phyloP scores from a whole-genome alignment of 1,140 invertebrate species.

The Drosophila lacertosa region DNA sequence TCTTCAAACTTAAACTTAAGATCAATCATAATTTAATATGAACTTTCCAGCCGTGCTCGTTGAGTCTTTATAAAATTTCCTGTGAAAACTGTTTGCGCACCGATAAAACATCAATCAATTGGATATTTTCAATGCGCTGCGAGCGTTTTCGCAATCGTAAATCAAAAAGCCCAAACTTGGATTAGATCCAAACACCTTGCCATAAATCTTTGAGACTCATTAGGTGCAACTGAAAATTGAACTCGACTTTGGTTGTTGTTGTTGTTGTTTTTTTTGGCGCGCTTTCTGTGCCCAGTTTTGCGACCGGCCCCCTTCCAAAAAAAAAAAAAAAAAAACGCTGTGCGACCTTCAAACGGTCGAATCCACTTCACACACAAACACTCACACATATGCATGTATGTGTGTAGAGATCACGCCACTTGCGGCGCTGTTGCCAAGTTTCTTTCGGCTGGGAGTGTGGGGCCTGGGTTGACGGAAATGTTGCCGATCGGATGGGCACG shows the following conservation, averaged over 20 bases:
- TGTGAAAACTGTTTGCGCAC: slow-evolving; percentile 25
- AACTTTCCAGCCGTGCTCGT: not conserved
- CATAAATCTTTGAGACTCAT: slow-evolving; percentile 72
- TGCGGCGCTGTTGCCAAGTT: slow-evolving; percentile 65
- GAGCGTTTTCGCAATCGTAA: slow-evolving; percentile 63
- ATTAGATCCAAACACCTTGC: slow-evolving; percentile 66
- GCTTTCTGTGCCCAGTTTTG: slow-evolving; percentile 47
- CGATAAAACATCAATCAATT: slow-evolving; percentile 65
- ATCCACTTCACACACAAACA: slow-evolving; percentile 43
- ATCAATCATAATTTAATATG: not conserved
- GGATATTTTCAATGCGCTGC: slow-evolving; percentile 56
- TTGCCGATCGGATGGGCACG: slow-evolving; percentile 67
- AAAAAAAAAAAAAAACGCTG: too few species aligned
- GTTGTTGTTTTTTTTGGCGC: slow-evolving; percentile 70
- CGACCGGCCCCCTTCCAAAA: slow-evolving; percentile 10
- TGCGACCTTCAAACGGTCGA: slow-evolving; percentile 71
- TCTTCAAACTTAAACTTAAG: not conserved
- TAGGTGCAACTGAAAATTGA: slow-evolving; percentile 71
- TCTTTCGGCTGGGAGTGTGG: slow-evolving; percentile 52
- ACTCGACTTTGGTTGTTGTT: slow-evolving; percentile 27
- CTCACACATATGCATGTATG: slow-evolving; percentile 15
- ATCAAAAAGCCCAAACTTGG: slow-evolving; percentile 63
- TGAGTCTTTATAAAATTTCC: slow-evolving; percentile 25
- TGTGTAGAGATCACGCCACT: slow-evolving; percentile 49
- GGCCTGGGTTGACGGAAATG: slow-evolving; percentile 58